Evolutionary conservation across 2,888 invertebrate genomes (phyloP).

Genomic region (Xylophagus ater): DNA sequence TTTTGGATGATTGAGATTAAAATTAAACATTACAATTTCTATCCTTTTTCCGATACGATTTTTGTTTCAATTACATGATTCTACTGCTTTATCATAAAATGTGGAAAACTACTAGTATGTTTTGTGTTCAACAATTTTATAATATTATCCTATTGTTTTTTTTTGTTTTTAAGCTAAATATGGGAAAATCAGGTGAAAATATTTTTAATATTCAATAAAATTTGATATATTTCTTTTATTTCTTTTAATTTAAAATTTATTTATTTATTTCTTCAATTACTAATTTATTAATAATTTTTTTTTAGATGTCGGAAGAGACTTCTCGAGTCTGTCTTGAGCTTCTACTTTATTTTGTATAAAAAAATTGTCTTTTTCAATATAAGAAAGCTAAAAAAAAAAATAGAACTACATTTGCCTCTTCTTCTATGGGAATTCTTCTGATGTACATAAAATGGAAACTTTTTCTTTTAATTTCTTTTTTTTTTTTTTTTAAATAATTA

Average conservation of each 20-base stretch:
- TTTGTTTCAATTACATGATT: slow-evolving; percentile 6
- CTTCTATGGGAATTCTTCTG: no score
- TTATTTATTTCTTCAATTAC: slow-evolving; percentile 11
- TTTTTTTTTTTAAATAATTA: neutral
- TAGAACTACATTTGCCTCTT: no score
- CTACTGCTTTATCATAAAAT: no score
- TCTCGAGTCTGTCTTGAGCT: neutral
- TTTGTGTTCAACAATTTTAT: no score
- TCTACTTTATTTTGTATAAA: slow-evolving; percentile 1
- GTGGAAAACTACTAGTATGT: no score
- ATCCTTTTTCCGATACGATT: no score
- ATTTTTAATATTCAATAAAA: slow-evolving; percentile 11
- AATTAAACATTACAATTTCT: no score
- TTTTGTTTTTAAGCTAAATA: slow-evolving; percentile 6
- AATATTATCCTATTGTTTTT: slow-evolving; percentile 4
- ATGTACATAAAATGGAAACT: neutral
- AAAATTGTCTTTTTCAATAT: no score
- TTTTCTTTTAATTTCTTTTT: neutral
- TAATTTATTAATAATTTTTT: slow-evolving; percentile 5
- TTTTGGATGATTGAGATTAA: no score
- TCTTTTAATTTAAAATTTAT: neutral
- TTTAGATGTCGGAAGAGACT: neutral
- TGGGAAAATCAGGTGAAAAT: slow-evolving; percentile 3
- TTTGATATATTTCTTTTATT: slow-evolving; percentile 9
- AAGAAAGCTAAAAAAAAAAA: no score